phyloP scores from a whole-genome alignment of 2,797 vertebrate species.

The Champsocephalus esox region DNA sequence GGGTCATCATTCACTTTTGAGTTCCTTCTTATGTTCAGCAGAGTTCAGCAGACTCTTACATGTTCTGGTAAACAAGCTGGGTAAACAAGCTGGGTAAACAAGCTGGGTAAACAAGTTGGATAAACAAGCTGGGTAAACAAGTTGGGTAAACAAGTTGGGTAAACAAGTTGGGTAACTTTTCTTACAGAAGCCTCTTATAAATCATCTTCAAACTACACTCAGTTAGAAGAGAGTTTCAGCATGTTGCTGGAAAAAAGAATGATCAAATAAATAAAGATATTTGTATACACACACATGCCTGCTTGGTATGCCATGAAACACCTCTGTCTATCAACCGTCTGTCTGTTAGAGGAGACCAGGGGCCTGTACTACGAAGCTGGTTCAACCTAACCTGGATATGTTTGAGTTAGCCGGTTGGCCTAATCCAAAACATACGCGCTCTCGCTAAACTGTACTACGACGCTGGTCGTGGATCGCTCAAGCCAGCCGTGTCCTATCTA shows the following conservation, averaged over 20 bases:
- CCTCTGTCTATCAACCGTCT: slow-evolving; percentile 23
- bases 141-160: neutral
- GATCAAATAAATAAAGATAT: neutral
- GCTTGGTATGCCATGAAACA: slow-evolving; percentile 1
- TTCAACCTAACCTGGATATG: too few relatives aligned
- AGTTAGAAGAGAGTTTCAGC: neutral
- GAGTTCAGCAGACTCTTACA: slow-evolving; percentile 31
- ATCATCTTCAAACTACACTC: neutral
- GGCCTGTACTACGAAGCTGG: too few relatives aligned
- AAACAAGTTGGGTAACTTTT: slow-evolving; percentile 44
- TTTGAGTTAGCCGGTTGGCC: too few relatives aligned
- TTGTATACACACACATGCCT: neutral
- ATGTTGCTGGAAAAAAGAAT: neutral
- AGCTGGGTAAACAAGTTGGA: neutral
- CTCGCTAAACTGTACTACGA: too few relatives aligned
- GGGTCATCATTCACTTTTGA: slow-evolving; percentile 38
- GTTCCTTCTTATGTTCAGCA: slow-evolving; percentile 46
- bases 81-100: slow-evolving; percentile 40
- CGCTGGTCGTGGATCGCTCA: too few relatives aligned
- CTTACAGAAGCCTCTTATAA: slow-evolving; percentile 15
- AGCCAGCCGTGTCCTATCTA: too few relatives aligned
- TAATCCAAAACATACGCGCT: too few relatives aligned
- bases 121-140: slow-evolving; percentile 40
- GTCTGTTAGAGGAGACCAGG: slow-evolving; percentile 21
- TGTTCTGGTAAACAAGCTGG: slow-evolving; percentile 46